These are phyloP conservation scores for Maconellicoccus hirsutus DNA, from an alignment of 1,140 invertebrate genomes.

Conservation along the genomic window DNA sequence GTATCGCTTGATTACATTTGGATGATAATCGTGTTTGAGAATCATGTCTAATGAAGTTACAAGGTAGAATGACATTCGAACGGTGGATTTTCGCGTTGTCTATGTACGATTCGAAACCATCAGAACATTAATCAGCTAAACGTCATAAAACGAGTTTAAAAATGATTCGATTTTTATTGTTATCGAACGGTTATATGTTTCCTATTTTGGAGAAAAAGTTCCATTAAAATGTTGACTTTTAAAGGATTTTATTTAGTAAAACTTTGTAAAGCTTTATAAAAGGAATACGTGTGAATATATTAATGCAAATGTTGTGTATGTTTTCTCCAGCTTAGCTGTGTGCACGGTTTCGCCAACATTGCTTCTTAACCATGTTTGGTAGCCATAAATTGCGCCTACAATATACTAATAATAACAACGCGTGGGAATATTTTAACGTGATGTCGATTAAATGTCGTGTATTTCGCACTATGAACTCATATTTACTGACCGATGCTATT, in stretches of 20 bases:
- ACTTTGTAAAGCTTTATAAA: too few species aligned
- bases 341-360: not conserved
- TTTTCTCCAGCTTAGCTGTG: not conserved
- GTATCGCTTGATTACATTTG: not conserved
- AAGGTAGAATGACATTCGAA: not conserved
- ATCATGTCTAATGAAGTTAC: not conserved
- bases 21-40: not conserved
- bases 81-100: not conserved
- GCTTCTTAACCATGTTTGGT: not conserved
- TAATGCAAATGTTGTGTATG: constrained; percentile 5
- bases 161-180: not conserved
- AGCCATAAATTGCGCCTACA: constrained; percentile 7
- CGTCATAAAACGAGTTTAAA: not conserved
- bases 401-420: constrained; percentile 9
- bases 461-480: not conserved
- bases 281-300: not conserved
- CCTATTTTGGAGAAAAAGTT: too few species aligned
- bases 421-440: constrained; percentile 3
- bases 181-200: too few species aligned
- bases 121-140: not conserved
- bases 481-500: not conserved
- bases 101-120: not conserved
- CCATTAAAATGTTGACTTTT: too few species aligned
- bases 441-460: not conserved
- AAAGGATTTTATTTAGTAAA: too few species aligned